A percentile compares a stretch with the other conserved stretches of the same genome.
phyloP scores from a whole-genome alignment of 2,113 vertebrate genomes.

The Tor tambroides region DNA sequence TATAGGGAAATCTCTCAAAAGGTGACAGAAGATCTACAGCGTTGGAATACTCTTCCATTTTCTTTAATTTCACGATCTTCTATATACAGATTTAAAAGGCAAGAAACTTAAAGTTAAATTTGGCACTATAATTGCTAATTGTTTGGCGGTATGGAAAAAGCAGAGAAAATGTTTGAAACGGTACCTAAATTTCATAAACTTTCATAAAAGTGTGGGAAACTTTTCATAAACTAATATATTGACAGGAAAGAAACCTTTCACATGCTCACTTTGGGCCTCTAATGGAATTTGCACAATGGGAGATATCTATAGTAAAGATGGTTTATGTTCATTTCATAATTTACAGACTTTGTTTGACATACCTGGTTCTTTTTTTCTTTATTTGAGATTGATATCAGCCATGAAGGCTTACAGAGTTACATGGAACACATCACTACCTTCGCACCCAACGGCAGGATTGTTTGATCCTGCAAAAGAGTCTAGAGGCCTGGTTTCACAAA shows the following conservation, averaged over 20 bases:
- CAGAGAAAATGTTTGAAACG: not conserved
- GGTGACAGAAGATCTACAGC: not conserved
- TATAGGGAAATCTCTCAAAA: not conserved
- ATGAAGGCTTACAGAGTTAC: too few relatives aligned
- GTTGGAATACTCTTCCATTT: not conserved
- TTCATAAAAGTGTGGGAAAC: too few relatives aligned
- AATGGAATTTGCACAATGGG: not conserved
- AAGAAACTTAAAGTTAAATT: not conserved
- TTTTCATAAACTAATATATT: not conserved
- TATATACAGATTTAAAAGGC: not conserved
- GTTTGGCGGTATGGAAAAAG: not conserved
- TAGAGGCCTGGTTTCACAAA: not conserved
- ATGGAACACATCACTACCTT: not conserved
- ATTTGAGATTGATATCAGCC: too few relatives aligned
- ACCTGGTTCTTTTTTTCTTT: not conserved
- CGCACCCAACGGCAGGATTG: not conserved
- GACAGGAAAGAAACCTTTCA: not conserved
- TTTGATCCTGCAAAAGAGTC: not conserved
- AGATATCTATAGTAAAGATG: not conserved
- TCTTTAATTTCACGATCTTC: slow-evolving; percentile 1
- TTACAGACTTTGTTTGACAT: not conserved
- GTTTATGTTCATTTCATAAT: not conserved
- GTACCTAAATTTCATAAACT: not conserved
- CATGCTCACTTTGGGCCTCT: not conserved
- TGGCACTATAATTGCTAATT: not conserved